Evolutionary conservation across 2,888 invertebrate species (phyloP).

Genomic region (Gymnocheta viridis): DNA sequence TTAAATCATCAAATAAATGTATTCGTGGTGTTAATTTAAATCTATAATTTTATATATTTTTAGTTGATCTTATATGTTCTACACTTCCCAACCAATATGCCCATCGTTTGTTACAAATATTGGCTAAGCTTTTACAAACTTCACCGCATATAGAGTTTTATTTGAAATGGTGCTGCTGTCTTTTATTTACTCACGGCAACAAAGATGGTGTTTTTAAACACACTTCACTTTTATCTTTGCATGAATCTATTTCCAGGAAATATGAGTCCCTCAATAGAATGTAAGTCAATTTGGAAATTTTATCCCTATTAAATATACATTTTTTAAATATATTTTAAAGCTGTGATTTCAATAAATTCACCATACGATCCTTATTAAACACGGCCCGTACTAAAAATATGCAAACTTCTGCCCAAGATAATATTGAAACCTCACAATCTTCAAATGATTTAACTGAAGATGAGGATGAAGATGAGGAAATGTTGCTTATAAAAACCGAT

Average conservation of each 20-base stretch:
- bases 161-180: constrained; percentile 88
- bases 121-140: constrained; percentile 88
- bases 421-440: neutral
- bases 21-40: neutral
- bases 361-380: constrained; percentile 86
- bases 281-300: constrained; percentile 83
- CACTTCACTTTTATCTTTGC: constrained; percentile 87
- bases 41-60: constrained; percentile 12
- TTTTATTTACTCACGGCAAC: constrained; percentile 87
- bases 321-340: constrained; percentile 82
- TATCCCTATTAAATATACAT: neutral
- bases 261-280: constrained; percentile 92
- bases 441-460: constrained; percentile 73
- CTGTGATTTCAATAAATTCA: constrained; percentile 95
- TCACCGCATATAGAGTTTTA: constrained; percentile 95
- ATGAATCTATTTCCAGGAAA: constrained; percentile 90
- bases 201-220: constrained; percentile 84
- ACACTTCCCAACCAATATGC: constrained; percentile 89
- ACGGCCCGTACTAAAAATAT: constrained; percentile 79
- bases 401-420: constrained; percentile 7
- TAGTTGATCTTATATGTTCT: constrained; percentile 89
- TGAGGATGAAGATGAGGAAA: constrained; percentile 75
- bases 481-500: constrained; percentile 73
- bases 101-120: constrained; percentile 87
- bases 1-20: neutral